A percentile compares a stretch with the other conserved stretches of the same genome.
Evolutionary conservation across 1,140 invertebrate species (phyloP).

Genomic region (Notospermus geniculatus): DNA sequence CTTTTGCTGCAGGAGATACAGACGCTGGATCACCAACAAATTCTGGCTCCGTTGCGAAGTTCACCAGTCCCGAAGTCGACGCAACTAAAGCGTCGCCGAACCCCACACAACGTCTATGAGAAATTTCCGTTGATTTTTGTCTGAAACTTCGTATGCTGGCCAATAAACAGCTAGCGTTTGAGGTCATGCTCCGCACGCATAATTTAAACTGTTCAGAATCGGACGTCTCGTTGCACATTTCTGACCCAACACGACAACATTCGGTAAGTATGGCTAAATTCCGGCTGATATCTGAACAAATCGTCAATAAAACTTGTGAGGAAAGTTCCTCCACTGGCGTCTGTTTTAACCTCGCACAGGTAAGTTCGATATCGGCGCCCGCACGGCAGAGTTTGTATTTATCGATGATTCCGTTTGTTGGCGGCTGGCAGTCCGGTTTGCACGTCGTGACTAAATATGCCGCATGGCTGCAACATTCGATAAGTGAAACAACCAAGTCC

Average conservation of each 20-base stretch:
- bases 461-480: conserved; percentile 35
- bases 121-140: conserved; percentile 22
- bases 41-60: conserved; percentile 38
- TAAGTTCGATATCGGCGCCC: conserved; percentile 36
- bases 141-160: conserved; percentile 44
- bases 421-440: conserved; percentile 23
- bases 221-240: conserved; percentile 27
- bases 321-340: conserved; percentile 34
- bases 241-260: conserved; percentile 34
- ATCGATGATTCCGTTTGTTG: conserved; percentile 33
- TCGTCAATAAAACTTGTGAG: conserved; percentile 35
- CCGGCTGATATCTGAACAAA: conserved; percentile 39
- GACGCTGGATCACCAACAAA: conserved; percentile 65
- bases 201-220: conserved; percentile 45
- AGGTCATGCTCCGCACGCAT: conserved; percentile 42
- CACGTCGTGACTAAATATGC: conserved; percentile 36
- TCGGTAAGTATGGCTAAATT: conserved; percentile 38
- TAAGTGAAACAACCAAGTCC: conserved; percentile 26
- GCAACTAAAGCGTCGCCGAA: conserved; percentile 43
- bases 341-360: conserved; percentile 34
- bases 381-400: conserved; percentile 34
- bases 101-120: conserved; percentile 32
- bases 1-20: conserved; percentile 57
- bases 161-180: conserved; percentile 40
- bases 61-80: conserved; percentile 33